Evolutionary conservation across 2,888 invertebrate genomes (phyloP).

Genomic region (Lasioglossum figueresi): DNA sequence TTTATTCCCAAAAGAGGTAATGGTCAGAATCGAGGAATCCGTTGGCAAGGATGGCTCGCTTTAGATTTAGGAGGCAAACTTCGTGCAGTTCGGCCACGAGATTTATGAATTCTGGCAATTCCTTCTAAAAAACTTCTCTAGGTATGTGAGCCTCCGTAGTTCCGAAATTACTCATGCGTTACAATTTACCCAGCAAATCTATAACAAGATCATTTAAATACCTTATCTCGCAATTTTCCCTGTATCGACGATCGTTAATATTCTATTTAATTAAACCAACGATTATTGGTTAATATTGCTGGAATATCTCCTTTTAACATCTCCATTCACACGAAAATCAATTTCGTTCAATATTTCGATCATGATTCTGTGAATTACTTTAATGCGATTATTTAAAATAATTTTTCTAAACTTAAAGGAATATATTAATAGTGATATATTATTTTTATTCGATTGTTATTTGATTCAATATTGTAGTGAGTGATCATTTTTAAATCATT

Average conservation of each 20-base stretch:
- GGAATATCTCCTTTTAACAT: not conserved
- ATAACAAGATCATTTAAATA: conserved; percentile 26
- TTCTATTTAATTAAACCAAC: not conserved
- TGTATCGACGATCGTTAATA: not conserved
- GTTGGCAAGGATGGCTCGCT: conserved; percentile 17
- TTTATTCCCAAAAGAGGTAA: not conserved
- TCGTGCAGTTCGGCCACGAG: conserved; percentile 22
- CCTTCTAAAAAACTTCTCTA: conserved; percentile 23
- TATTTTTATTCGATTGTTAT: not conserved
- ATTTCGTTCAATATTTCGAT: not conserved
- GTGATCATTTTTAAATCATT: too few relatives aligned
- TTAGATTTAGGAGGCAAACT: conserved; percentile 36
- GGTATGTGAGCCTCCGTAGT: not conserved
- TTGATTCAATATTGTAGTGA: not conserved
- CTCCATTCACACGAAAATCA: not conserved
- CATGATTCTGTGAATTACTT: not conserved
- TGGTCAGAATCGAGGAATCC: not conserved
- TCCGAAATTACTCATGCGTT: conserved; percentile 35
- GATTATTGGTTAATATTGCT: not conserved
- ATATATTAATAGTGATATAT: not conserved
- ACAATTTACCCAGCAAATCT: conserved; percentile 32
- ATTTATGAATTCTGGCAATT: conserved; percentile 50
- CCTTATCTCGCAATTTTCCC: not conserved
- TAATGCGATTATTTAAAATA: not conserved
- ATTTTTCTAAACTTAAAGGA: not conserved